Evolutionary conservation across 2,797 vertebrate species (phyloP).

Genomic region (Gorsachius magnificus): DNA sequence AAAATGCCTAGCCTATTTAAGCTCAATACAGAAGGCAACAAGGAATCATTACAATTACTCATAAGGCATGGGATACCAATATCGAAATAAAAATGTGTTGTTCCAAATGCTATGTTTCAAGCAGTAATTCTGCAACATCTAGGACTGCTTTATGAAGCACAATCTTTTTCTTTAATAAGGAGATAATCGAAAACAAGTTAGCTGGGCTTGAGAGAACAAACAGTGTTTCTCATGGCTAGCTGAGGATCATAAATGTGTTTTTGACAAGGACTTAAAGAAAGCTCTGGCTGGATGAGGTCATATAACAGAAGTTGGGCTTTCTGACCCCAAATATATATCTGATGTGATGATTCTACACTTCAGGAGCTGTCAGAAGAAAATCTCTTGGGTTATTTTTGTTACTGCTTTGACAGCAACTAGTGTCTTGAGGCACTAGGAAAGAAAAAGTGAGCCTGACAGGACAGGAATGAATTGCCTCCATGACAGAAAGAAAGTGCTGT

Average conservation of each 20-base stretch:
- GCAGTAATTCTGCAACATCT: conserved; percentile 8
- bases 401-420: conserved; percentile 47
- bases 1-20: conserved; percentile 14
- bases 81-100: background rate
- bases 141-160: conserved; percentile 27
- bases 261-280: conserved; percentile 8
- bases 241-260: background rate
- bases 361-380: conserved; percentile 46
- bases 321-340: conserved; percentile 22
- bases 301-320: background rate
- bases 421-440: conserved; percentile 45
- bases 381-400: conserved; percentile 59
- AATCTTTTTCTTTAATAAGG: conserved; percentile 25
- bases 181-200: background rate
- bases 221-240: background rate
- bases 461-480: conserved; percentile 37
- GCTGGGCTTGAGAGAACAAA: background rate
- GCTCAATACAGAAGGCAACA: background rate
- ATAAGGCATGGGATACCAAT: background rate
- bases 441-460: conserved; percentile 37
- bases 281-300: background rate
- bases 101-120: background rate
- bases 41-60: background rate
- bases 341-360: conserved; percentile 15
- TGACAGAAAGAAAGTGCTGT: conserved; percentile 2